Evolutionary conservation across 2,888 invertebrate genomes (phyloP), one percentile per base, ranked within the genome.

Genomic region (Aleiodes leptofemur): DNA sequence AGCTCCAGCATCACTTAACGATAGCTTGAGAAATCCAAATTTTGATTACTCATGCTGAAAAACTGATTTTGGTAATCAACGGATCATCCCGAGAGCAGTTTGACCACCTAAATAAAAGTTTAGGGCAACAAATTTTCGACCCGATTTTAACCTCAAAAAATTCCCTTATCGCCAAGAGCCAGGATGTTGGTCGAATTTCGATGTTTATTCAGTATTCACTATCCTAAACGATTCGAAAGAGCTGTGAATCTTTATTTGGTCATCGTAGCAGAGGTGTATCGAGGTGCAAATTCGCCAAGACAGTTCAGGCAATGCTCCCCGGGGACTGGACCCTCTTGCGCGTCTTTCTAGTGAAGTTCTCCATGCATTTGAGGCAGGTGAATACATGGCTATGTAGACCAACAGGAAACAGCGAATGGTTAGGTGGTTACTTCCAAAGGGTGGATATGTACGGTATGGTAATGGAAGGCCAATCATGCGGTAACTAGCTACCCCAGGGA

Each of bases 401-500:
- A 43, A 38, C 43, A 31, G 53, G 70, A 56, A 56, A 70, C 43
- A 69, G 55, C 31, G 56, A 38, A 56, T n/a, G 55, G 43, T 43
- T 43, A 43, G 43, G 59, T 59, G 59, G 59, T 38, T 34, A 29
- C 43, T 43, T 64, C 23, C 16, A 23, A 48, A 64, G 64, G 64
- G 64, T 76, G 78, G 76, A 72, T 77, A 84, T 83, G 82, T 82
- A 83, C 83, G 82, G 82, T 87, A 89, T 89, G 89, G 88, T 89
- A 89, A 89, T 89, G 88, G 88, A 88, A 86, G 89, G 86, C 88
- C 88, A 89, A 89, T 89, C 89, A 88, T 88, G 89, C 88, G 89
- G 88, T 88, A 88, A 89, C 89, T 86, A 86, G 85, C 85, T 83
- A 86, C 89, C 87, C 88, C 81, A 81, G 89, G 89, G 89, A 88